These are phyloP conservation scores for Peromyscus leucopus DNA, from an alignment of 2,113 vertebrate genomes.

Conservation along the genomic window DNA sequence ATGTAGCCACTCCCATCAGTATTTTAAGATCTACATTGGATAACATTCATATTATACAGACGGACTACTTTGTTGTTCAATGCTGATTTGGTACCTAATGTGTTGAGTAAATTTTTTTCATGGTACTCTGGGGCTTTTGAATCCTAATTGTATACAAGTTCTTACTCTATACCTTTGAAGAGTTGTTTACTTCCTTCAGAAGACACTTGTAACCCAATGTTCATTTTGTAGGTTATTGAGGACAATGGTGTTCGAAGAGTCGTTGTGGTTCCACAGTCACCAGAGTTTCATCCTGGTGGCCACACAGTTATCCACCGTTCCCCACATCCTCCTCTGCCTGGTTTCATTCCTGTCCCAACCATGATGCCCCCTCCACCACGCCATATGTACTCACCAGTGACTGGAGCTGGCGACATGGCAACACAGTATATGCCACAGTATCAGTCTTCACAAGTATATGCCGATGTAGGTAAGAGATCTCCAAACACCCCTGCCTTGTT, in stretches of 20 bases:
- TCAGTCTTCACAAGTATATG: constrained; percentile 95
- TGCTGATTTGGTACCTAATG: constrained; percentile 7
- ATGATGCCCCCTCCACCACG: constrained; percentile 95
- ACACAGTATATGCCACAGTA: constrained; percentile 97
- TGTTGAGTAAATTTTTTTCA: constrained; percentile 60
- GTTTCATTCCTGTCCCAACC: constrained; percentile 96
- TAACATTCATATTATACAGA: background rate
- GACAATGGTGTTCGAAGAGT: constrained; percentile 98
- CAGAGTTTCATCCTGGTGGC: constrained; percentile 96
- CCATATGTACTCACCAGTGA: constrained; percentile 93
- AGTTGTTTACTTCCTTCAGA: background rate
- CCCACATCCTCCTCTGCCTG: constrained; percentile 94
- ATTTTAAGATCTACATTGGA: constrained; percentile 39
- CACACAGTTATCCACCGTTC: constrained; percentile 95
- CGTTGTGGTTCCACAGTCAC: constrained; percentile 97
- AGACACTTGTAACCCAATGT: constrained; percentile 56
- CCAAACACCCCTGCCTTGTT: background rate
- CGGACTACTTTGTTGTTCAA: constrained; percentile 22
- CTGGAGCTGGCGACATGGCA: constrained; percentile 93
- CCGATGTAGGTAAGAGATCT: constrained; percentile 93
- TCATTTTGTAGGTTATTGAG: constrained; percentile 94
- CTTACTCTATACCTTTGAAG: constrained; percentile 27
- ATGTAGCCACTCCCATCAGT: background rate
- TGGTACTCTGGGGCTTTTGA: constrained; percentile 25
- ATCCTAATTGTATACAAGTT: constrained; percentile 32